Evolutionary conservation across 1,140 invertebrate genomes (phyloP), one percentile per base, ranked within the genome.

Genomic region (Drosophila nasuta): DNA sequence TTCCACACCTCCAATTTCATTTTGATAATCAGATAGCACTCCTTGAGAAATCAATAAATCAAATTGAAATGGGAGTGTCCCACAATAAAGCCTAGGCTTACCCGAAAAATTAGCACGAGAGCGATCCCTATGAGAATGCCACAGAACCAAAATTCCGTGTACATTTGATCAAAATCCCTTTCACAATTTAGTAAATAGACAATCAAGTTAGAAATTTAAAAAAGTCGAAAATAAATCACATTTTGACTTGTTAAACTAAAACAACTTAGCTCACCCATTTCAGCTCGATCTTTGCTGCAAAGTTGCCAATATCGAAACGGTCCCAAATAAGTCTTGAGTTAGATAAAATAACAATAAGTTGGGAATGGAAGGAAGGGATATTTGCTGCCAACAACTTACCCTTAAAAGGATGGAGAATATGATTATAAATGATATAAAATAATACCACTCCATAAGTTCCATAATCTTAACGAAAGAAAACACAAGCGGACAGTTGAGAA

Each of bases 1-100:
- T 88, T 77, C 83, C 83, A 88, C 62, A 80, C 70, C 13, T 75
- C 69, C 74, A 88, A 45, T 46, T 83, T 89, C n/a, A 88, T 20
- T 52, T 69, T 88, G 28, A 88, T 30, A 30, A 78, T 77, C 45
- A 89, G 48, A 67, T 88, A 88, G 70, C 71, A 70, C 70, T 88
- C 83, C 83, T 88, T 77, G 11, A 28, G 25, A n/a, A 11, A 20
- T 7, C 2, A 3, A 25, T 33, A n/a, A 7, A 58, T 38, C 20
- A 3, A 41, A 43, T 25, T 15, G 15, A 17, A n/a, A 11, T 38
- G 13, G 20, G 20, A n/a, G 15, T 3, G 0, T 11, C 49, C n/a
- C 2, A 8, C 6, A 3, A 5, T 3, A n/a, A 33, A 1, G 2
- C 8, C 0, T 1, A 10, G 20, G 68, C 83, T 68, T 78, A 88